phyloP scores from a whole-genome alignment of 2,888 invertebrate genomes.

The Drosophila mercatorum region DNA sequence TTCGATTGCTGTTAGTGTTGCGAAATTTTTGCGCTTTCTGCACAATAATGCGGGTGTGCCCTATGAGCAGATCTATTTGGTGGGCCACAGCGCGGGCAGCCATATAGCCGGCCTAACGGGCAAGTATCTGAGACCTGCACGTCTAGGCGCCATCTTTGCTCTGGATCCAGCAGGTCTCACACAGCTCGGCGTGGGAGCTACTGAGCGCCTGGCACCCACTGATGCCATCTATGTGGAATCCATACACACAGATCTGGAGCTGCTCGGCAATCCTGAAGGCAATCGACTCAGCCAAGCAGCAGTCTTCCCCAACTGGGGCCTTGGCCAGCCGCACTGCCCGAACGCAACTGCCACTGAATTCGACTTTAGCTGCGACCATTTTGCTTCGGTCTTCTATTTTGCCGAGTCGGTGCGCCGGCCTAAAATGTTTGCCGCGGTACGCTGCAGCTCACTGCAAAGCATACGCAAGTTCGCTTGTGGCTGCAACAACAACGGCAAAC shows the following conservation, averaged over 20 bases:
- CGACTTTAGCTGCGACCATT: slow-evolving; percentile 80
- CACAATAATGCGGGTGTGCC: slow-evolving; percentile 65
- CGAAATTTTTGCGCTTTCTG: slow-evolving; percentile 78
- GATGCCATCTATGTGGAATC: slow-evolving; percentile 84
- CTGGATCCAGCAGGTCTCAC: slow-evolving; percentile 84
- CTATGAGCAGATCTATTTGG: slow-evolving; percentile 72
- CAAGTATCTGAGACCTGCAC: slow-evolving; percentile 57
- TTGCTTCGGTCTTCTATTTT: slow-evolving; percentile 79
- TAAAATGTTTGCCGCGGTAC: slow-evolving; percentile 72
- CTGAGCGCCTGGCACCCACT: slow-evolving; percentile 74
- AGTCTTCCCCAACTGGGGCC: slow-evolving; percentile 84
- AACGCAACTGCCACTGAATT: slow-evolving; percentile 80
- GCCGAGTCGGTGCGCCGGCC: slow-evolving; percentile 77
- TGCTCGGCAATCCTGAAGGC: slow-evolving; percentile 80
- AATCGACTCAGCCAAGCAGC: slow-evolving; percentile 80
- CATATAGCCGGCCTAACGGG: slow-evolving; percentile 83
- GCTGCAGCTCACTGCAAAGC: slow-evolving; percentile 51
- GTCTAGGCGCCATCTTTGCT: slow-evolving; percentile 79
- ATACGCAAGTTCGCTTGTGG: slow-evolving; percentile 52
- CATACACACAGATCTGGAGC: slow-evolving; percentile 82
- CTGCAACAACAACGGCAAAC: slow-evolving; percentile 43
- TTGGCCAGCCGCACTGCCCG: slow-evolving; percentile 83
- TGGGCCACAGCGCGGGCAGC: slow-evolving; percentile 84
- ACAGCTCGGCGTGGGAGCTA: slow-evolving; percentile 65
- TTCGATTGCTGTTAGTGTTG: slow-evolving; percentile 72